A percentile compares a stretch with the other conserved stretches of the same genome.
Conservation (phyloP, 2,797 vertebrate genomes). For the Poeciliopsis gracilis region DNA sequence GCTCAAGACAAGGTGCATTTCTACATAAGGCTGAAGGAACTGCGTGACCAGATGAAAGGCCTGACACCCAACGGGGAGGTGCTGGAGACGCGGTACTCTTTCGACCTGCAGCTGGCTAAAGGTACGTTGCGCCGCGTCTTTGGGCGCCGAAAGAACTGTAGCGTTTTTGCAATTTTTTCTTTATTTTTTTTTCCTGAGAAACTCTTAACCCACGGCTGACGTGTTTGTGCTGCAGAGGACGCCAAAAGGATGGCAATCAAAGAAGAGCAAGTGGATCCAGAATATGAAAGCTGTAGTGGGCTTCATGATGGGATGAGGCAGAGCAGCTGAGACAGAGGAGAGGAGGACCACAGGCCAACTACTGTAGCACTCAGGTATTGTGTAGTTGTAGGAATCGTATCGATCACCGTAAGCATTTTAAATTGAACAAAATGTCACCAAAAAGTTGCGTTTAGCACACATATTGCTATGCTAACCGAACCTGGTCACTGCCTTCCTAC, state of each 20-base stretch:
- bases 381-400: background rate
- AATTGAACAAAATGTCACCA: background rate
- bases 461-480: no score
- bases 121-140: slow-evolving; percentile 69
- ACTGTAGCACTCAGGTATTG: slow-evolving; percentile 51
- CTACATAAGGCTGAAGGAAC: slow-evolving; percentile 96
- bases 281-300: slow-evolving; percentile 89
- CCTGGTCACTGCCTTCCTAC: no score
- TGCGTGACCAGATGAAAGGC: slow-evolving; percentile 92
- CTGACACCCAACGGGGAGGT: slow-evolving; percentile 61
- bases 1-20: slow-evolving; percentile 99
- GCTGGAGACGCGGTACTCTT: slow-evolving; percentile 87
- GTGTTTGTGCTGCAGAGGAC: slow-evolving; percentile 84
- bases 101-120: slow-evolving; percentile 92
- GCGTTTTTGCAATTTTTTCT: background rate
- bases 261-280: slow-evolving; percentile 95
- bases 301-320: slow-evolving; percentile 65
- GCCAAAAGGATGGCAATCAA: slow-evolving; percentile 95
- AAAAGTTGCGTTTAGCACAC: background rate
- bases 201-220: background rate
- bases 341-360: slow-evolving; percentile 33
- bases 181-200: background rate
- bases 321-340: slow-evolving; percentile 41
- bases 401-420: background rate
- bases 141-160: background rate